Base-by-base conservation (phyloP, 1,140 invertebrate genomes). In the Ostrea edulis region DNA sequence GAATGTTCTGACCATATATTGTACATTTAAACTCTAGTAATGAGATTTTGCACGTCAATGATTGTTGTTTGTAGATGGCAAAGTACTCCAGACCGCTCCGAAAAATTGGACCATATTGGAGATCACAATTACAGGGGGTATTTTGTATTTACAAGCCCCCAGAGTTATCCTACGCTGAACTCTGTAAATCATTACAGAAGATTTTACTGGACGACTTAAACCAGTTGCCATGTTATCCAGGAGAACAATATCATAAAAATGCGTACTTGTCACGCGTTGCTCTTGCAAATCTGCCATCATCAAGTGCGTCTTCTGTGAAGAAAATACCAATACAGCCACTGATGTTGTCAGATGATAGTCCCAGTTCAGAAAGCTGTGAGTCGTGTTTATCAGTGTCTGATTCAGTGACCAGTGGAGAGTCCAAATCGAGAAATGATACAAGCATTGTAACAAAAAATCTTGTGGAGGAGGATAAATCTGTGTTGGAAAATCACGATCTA, bases 131-230 rank as follows among this genome's bases (percentile, higher is more conserved):
- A 29, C 68, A 77, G 29, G 68, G 68, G 2, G 35, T 77, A 29
- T 77, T 77, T 77, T 77, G 68, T 77, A 35, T 77, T 12, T 77
- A 77, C 68, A 77, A 77, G 29, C 68, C 68, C 29, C 68, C 68
- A 35, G 68, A 29, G 8, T 77, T 35, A 4, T 77, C 68, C 0
- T 77, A 77, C 8, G 22, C 68, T 14, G 68, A 77, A 29, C 68
- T 77, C 25, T 77, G 68, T 35, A 35, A 77, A 25, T 12, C 68
- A 77, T 25, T 77, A 4, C 9, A 11, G 14, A 14, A 77, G 17
- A 77, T 77, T 77, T 77, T 77, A 35, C 14, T 77, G 68, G 25
- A 35, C 0, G 29, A 77, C 29, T 77, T 77, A 35, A 77, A 77
- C 25, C 68, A 29, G 29, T 4, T 29, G 12, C 68, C 68, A 77